Evolutionary conservation across 2,113 vertebrate genomes (phyloP).

Genomic region (Ceratotherium simum): DNA sequence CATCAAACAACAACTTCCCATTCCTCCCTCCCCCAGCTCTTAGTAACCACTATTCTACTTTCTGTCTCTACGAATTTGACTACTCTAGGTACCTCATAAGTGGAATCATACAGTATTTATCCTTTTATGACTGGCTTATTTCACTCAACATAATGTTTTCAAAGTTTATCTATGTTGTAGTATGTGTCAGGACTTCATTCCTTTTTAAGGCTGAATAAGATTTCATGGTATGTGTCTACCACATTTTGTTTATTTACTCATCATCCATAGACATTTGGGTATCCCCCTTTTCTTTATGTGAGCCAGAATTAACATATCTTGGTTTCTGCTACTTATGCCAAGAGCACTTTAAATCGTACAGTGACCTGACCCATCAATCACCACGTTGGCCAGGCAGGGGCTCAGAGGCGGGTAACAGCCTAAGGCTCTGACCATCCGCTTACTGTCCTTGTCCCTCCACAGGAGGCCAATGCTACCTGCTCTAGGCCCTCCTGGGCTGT

Average conservation of each 20-base stretch:
- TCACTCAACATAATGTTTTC: neutral
- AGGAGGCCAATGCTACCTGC: neutral
- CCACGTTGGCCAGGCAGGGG: neutral
- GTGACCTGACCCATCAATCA: neutral
- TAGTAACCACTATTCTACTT: neutral
- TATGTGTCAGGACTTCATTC: neutral
- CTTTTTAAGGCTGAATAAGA: neutral
- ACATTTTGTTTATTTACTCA: neutral
- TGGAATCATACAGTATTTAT: neutral
- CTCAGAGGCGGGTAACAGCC: neutral
- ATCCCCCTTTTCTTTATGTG: neutral
- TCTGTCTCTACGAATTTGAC: neutral
- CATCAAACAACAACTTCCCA: neutral
- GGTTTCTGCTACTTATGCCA: neutral
- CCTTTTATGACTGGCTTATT: neutral
- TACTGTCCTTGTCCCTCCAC: neutral
- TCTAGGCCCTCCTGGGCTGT: neutral
- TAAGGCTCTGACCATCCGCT: neutral
- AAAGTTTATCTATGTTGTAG: neutral
- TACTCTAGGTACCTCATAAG: neutral
- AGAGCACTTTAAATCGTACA: neutral
- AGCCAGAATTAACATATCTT: neutral
- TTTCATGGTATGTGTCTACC: neutral
- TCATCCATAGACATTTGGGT: too few species aligned
- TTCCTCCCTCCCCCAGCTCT: too few species aligned